Conservation (phyloP, 2,888 invertebrate genomes). For the Nipponacmea schrenckii region DNA sequence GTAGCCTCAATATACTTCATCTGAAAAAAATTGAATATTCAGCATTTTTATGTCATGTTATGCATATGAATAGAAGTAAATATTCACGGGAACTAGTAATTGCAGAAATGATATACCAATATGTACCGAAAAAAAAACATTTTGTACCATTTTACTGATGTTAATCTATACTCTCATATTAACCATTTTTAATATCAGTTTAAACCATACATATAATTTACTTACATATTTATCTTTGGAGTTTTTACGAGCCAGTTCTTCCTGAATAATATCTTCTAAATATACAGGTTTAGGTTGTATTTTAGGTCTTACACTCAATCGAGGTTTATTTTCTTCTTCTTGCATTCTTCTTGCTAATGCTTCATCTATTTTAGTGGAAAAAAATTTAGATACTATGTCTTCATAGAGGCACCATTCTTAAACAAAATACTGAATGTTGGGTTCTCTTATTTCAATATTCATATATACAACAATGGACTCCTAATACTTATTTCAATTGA, state of each 20-base stretch:
- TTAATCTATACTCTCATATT: no score
- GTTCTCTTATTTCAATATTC: no score
- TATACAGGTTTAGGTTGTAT: neutral
- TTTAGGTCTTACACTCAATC: neutral
- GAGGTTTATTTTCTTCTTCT: conserved; percentile 26
- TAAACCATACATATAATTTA: neutral
- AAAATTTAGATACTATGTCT: neutral
- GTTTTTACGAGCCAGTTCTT: neutral
- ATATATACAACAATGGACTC: no score
- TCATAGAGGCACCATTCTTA: no score
- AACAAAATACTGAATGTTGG: no score
- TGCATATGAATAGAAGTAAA: neutral
- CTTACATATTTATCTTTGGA: neutral
- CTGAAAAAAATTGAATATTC: conserved; percentile 30
- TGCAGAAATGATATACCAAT: no score
- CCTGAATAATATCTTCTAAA: neutral
- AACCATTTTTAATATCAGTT: no score
- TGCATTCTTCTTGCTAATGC: conserved; percentile 30
- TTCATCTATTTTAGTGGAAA: no score
- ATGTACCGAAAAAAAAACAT: no score
- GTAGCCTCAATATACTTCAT: conserved; percentile 57
- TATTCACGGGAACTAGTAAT: no score
- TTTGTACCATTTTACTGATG: no score
- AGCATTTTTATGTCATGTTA: neutral
- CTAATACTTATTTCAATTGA: no score